Conservation (phyloP, 2,113 vertebrate genomes). For the Rhea americana region DNA sequence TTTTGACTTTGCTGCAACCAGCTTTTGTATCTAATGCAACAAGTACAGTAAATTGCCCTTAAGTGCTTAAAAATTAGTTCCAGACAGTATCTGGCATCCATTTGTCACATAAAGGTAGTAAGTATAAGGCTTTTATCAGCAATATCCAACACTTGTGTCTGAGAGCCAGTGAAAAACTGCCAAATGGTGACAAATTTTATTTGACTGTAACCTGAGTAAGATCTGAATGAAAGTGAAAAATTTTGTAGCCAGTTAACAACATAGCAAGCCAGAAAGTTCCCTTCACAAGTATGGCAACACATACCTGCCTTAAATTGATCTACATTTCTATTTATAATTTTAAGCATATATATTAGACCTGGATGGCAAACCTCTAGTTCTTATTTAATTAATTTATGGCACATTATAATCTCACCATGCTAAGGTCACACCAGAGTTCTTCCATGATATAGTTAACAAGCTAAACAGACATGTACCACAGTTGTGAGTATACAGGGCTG, state of each 20-base stretch:
- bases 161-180: neutral
- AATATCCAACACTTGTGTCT: conserved; percentile 17
- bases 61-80: conserved; percentile 67
- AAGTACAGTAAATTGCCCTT: conserved; percentile 53
- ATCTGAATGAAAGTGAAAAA: neutral
- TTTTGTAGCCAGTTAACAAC: neutral
- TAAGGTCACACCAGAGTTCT: neutral
- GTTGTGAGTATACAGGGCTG: neutral
- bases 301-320: neutral
- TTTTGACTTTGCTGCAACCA: conserved; percentile 34
- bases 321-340: neutral
- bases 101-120: conserved; percentile 41
- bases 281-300: neutral
- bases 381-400: neutral
- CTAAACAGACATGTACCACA: accelerated
- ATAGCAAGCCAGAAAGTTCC: neutral
- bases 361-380: neutral
- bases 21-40: conserved; percentile 27
- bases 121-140: conserved; percentile 37
- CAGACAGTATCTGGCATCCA: conserved; percentile 30
- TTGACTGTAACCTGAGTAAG: neutral
- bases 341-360: neutral
- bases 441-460: neutral
- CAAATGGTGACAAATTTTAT: neutral
- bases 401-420: neutral